These are phyloP conservation scores for Anseranas semipalmata DNA, from an alignment of 2,113 vertebrate genomes.

Conservation along the genomic window DNA sequence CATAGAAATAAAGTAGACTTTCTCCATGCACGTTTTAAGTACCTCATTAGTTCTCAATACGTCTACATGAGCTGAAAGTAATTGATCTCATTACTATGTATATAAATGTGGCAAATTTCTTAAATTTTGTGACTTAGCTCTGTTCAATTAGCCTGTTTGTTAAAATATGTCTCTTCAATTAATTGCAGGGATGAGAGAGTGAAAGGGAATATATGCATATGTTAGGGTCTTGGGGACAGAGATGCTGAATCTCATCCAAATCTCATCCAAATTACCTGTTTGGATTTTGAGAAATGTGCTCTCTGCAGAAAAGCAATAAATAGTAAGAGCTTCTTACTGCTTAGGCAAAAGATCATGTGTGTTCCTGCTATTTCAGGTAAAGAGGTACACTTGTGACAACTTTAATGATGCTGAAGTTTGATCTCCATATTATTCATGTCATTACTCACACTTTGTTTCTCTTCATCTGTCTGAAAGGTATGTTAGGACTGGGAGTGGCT, in stretches of 20 bases:
- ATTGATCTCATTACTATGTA: slow-evolving; percentile 64
- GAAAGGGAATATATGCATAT: slow-evolving; percentile 30
- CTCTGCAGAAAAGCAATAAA: rapidly evolving
- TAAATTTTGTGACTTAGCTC: slow-evolving; percentile 49
- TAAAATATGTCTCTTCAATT: slow-evolving; percentile 45
- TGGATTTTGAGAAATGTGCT: neutral
- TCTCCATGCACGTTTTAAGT: slow-evolving; percentile 61
- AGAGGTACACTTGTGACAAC: neutral
- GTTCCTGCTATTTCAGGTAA: neutral
- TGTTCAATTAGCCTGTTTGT: slow-evolving; percentile 49
- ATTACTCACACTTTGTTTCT: neutral
- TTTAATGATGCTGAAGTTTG: neutral
- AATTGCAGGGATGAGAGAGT: neutral
- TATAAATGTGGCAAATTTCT: slow-evolving; percentile 57
- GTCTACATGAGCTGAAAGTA: slow-evolving; percentile 59
- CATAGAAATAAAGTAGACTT: slow-evolving; percentile 63
- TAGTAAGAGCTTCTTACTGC: neutral
- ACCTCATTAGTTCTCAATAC: slow-evolving; percentile 72
- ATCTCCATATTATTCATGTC: neutral
- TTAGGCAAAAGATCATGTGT: rapidly evolving
- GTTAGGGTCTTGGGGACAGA: neutral
- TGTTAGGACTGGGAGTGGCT: neutral
- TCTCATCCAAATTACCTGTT: neutral
- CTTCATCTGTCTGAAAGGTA: neutral
- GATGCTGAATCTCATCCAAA: slow-evolving; percentile 1